Evolutionary conservation across 2,113 vertebrate genomes (phyloP), one percentile per base, ranked within the genome.

Genomic region (Diphyllodes magnificus): DNA sequence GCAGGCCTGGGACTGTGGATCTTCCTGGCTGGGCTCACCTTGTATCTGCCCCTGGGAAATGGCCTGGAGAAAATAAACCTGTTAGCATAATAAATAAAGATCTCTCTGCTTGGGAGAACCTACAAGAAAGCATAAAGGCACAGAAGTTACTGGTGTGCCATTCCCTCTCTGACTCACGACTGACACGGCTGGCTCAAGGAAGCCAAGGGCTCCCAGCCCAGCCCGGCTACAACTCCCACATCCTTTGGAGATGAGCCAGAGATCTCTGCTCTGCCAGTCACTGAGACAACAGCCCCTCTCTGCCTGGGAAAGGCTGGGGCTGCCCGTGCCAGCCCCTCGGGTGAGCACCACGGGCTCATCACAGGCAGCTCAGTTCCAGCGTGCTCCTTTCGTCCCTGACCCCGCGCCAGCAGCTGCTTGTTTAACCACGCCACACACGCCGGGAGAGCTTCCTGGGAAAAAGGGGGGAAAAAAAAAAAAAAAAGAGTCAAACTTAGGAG

Each of bases 401-500:
- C 70, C 37, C 0, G 1, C 0, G 4, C 51, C 1, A 5, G 65
- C 63, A 75, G 63, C 31, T 15, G 27, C 65, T 82, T 88, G 71
- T 70, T 87, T 86, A 83, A 84, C 73, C 42, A 65, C 17, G 1
- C 24, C 5, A 7, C 44, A 47, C 47, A 51, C 2, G 4, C 54
- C 0, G 2, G 18, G 68, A 94, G 27, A 90, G 59, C 56, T 83
- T 94, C 88, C 90, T 54, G 51, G 91, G 84, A 61, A 91, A 95
- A 73, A 33, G 11, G 17, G 7, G 3, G 6, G 7, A 9, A 37
- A 37, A 37, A 11, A 35, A 37, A 11, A 35, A 63, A 66, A 51
- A 61, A 35, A 11, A 27, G 28, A 97, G 78, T 89, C 86, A 93
- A 95, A 97, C 92, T 97, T 94, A 75, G 95, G 84, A 90, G 39